Evolutionary conservation across 1,140 invertebrate species (phyloP), one percentile per base, ranked within the genome.

Genomic region (Drosophila seguyi): DNA sequence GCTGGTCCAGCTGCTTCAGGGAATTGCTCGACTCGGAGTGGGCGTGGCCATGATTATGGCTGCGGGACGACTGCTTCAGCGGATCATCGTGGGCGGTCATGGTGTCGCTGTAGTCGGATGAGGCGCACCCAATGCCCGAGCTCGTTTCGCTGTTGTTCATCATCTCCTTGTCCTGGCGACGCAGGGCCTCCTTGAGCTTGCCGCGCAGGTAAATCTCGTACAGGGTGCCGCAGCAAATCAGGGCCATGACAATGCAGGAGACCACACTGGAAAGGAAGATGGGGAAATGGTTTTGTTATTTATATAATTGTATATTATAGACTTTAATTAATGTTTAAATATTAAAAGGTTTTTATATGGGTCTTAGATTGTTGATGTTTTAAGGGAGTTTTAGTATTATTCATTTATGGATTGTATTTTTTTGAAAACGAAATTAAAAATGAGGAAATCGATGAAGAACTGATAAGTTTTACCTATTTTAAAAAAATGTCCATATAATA

Each of bases 141-240:
- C 90, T 92, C 1, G 92, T 92, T 44, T 92, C 91, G 25, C 92
- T 92, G 60, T 92, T 91, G 57, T 92, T 91, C 83, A 92, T 90
- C 81, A 90, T 86, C 63, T 92, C 88, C 71, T 92, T 92, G 62
- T 92, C 88, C 67, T 91, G 90, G n/a, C 60, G 80, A 10, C 82
- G 83, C 50, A 92, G 52, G 10, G 81, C 87, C 73, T 82, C 81
- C 66, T 92, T 80, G 29, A 94, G 92, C 14, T 91, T 92, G 5
- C 92, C 88, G 7, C 92, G 93, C 67, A 95, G 81, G 47, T 93
- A 93, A 83, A 95, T 92, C 92, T 95, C 95, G 82, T 95, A 95
- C 13, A 93, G 82, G 0, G 95, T 95, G 18, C 95, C 96, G 7
- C 93, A 80, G 6, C 95, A 92, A 68, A 97, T 94, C 41, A 96